Conservation (phyloP, 2,797 vertebrate genomes). For the Heliangelus exortis region DNA sequence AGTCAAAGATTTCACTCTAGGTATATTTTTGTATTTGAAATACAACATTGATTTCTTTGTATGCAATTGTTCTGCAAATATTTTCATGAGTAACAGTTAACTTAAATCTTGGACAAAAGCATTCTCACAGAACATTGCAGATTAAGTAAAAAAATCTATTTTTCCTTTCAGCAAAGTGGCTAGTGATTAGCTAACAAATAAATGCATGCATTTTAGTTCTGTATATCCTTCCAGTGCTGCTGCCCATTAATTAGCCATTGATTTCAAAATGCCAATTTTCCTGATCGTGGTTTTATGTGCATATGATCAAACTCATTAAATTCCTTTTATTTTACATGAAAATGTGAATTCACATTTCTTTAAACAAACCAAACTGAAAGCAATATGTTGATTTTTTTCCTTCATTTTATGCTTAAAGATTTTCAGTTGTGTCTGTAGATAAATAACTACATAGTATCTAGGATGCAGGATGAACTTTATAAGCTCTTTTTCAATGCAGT, state of each 20-base stretch:
- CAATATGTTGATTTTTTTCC: background rate
- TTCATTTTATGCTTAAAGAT: constrained; percentile 13
- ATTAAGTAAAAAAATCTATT: constrained; percentile 44
- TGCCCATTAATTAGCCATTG: constrained; percentile 50
- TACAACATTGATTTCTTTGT: background rate
- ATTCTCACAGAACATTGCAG: background rate
- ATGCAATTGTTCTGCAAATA: background rate
- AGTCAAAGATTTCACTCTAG: background rate
- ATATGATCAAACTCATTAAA: constrained; percentile 31
- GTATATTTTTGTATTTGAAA: background rate
- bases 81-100: constrained; percentile 10
- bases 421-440: background rate
- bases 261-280: constrained; percentile 17
- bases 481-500: background rate
- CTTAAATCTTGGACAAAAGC: background rate
- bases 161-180: background rate
- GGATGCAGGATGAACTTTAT: background rate
- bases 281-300: constrained; percentile 46
- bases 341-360: constrained; percentile 17
- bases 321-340: constrained; percentile 33
- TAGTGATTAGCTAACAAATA: constrained; percentile 17
- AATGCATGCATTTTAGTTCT: background rate
- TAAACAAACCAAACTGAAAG: constrained; percentile 10
- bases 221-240: background rate
- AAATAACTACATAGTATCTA: background rate